A percentile compares a stretch with the other conserved stretches of the same genome.
phyloP scores from a whole-genome alignment of 2,888 invertebrate species.

The Phaedon cochleariae region DNA sequence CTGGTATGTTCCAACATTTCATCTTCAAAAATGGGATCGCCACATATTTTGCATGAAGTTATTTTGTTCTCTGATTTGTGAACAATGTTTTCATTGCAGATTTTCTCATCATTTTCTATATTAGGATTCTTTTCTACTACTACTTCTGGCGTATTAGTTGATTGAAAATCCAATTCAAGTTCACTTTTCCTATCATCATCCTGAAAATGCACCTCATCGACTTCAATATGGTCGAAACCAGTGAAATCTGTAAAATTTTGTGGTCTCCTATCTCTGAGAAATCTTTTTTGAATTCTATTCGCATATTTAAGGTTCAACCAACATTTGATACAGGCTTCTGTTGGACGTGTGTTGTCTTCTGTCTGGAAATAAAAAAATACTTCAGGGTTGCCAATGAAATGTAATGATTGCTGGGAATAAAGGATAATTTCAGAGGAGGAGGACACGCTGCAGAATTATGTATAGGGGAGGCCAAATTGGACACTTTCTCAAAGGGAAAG shows the following conservation, averaged over 20 bases:
- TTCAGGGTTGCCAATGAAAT: neutral
- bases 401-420: too few species aligned
- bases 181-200: conserved; percentile 3
- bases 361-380: neutral
- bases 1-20: conserved; percentile 41
- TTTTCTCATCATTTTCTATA: neutral
- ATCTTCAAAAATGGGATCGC: conserved; percentile 36
- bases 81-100: neutral
- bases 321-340: conserved; percentile 46
- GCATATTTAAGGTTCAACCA: conserved; percentile 47
- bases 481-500: too few species aligned
- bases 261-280: conserved; percentile 43
- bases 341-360: conserved; percentile 12
- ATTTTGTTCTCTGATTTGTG: neutral
- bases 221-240: conserved; percentile 15
- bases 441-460: too few species aligned
- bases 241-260: conserved; percentile 22
- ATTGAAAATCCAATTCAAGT: conserved; percentile 9
- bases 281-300: conserved; percentile 46
- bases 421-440: too few species aligned
- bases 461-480: too few species aligned
- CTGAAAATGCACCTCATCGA: neutral
- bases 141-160: neutral
- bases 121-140: neutral
- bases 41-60: conserved; percentile 44